A percentile compares a stretch with the other conserved stretches of the same genome.
phyloP scores from a whole-genome alignment of 2,113 vertebrate genomes.

The human (Homo sapiens) region DNA sequence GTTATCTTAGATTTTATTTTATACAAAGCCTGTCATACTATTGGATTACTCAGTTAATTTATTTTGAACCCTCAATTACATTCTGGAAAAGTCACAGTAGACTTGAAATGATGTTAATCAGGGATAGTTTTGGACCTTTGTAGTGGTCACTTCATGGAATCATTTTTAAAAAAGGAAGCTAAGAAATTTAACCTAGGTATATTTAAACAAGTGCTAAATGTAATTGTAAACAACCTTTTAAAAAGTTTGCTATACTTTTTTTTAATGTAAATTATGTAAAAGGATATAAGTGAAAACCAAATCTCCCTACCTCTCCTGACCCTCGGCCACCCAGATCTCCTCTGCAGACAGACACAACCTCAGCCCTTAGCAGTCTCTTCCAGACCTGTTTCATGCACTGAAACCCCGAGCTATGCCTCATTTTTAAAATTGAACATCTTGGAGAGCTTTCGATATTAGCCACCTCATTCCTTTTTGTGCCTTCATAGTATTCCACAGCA shows the following conservation, averaged over 20 bases:
- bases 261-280: neutral
- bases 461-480: neutral
- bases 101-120: neutral
- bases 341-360: neutral
- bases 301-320: neutral
- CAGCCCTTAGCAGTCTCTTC: neutral
- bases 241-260: neutral
- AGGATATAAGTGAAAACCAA: neutral
- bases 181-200: neutral
- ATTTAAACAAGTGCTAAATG: neutral
- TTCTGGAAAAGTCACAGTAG: neutral
- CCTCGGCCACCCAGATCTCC: neutral
- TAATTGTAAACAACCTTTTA: neutral
- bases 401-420: neutral
- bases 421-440: neutral
- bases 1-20: constrained; percentile 10
- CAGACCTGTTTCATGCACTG: neutral
- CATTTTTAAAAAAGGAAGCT: neutral
- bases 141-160: neutral
- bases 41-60: neutral
- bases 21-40: neutral
- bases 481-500: neutral
- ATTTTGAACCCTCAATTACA: neutral
- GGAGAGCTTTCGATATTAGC: neutral
- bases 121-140: neutral